phyloP scores from a whole-genome alignment of 23 tunicate species.

The Clavelina lepadiformis region DNA sequence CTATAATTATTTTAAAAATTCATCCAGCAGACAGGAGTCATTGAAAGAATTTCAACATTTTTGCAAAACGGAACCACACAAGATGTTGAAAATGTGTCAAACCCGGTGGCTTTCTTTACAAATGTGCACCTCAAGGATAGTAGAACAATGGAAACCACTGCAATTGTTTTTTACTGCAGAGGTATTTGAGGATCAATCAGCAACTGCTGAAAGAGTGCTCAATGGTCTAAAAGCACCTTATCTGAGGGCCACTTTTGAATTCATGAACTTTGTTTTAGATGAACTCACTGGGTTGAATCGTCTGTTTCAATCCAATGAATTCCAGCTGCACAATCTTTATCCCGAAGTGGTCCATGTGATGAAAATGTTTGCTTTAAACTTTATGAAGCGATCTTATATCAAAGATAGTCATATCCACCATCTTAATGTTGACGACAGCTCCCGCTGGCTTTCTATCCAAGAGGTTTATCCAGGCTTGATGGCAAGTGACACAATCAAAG shows the following conservation, averaged over 20 bases:
- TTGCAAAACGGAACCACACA: conserved; percentile 3
- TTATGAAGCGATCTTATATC: conserved; percentile 14
- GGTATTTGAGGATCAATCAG: not conserved
- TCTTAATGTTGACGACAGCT: too few species aligned
- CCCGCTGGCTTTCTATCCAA: too few species aligned
- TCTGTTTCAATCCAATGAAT: conserved; percentile 5
- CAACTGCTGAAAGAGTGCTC: too few species aligned
- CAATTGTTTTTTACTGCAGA: not conserved
- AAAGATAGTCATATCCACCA: too few species aligned
- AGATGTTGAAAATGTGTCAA: conserved; percentile 1
- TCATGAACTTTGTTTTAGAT: conserved; percentile 4
- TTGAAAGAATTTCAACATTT: conserved; percentile 10
- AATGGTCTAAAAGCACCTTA: conserved; percentile 5
- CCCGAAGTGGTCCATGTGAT: conserved; percentile 6
- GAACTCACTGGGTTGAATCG: conserved; percentile 5
- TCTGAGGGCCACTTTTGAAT: not conserved
- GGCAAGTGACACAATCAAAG: too few species aligned
- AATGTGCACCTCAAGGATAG: conserved; percentile 6
- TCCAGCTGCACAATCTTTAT: not conserved
- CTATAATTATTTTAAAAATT: conserved; percentile 8
- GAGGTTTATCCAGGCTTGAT: too few species aligned
- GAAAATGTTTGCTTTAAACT: conserved; percentile 8
- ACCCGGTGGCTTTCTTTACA: not conserved
- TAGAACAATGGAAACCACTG: conserved; percentile 7
- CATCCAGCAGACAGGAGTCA: conserved; percentile 2